Conservation (phyloP, 1,140 invertebrate species). For the Solen grandis region DNA sequence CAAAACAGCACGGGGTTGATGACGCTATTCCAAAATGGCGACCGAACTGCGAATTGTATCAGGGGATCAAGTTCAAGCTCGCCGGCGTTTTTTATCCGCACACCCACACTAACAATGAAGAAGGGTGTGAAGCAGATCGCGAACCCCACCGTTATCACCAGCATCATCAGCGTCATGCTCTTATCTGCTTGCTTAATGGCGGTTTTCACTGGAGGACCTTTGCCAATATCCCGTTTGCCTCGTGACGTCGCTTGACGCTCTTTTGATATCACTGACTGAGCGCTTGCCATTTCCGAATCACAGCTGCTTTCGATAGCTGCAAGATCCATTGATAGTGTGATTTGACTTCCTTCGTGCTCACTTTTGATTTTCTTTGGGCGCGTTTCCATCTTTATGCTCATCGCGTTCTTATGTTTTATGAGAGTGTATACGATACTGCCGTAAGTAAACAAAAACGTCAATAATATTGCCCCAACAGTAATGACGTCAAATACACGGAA, state of each 20-base stretch:
- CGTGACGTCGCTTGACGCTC: not conserved
- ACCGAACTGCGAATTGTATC: slow-evolving; percentile 16
- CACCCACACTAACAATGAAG: slow-evolving; percentile 9
- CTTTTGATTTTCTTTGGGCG: no score
- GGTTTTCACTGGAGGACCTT: not conserved
- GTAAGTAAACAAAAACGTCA: slow-evolving; percentile 15
- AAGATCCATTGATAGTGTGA: no score
- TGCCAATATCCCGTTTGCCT: not conserved
- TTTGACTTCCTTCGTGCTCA: no score
- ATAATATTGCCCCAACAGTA: not conserved
- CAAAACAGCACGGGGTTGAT: slow-evolving; percentile 40
- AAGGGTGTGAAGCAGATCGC: slow-evolving; percentile 23
- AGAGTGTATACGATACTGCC: slow-evolving; percentile 6
- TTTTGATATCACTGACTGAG: not conserved
- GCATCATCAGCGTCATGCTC: slow-evolving; percentile 36
- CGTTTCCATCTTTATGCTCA: no score
- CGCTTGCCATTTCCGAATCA: no score
- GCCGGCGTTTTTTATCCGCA: not conserved
- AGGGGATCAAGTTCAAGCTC: not conserved
- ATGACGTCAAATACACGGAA: slow-evolving; percentile 10
- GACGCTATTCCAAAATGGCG: slow-evolving; percentile 41
- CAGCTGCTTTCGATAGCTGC: no score
- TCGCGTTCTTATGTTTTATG: not conserved
- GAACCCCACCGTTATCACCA: slow-evolving; percentile 20
- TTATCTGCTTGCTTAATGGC: slow-evolving; percentile 4